These are phyloP conservation scores for Rhodeus uyekii DNA, from an alignment of 2,797 vertebrate genomes.

Conservation along the genomic window DNA sequence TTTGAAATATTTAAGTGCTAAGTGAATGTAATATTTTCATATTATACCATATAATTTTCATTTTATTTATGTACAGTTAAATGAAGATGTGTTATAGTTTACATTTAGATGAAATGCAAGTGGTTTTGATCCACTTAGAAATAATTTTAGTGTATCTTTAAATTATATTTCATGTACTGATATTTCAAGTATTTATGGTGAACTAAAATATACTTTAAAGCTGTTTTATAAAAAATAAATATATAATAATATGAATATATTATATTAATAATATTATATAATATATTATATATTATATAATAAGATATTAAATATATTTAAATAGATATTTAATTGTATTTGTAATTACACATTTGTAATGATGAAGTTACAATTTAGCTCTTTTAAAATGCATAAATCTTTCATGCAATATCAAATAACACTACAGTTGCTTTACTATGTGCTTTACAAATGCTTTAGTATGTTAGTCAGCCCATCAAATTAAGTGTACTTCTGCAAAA, in stretches of 20 bases:
- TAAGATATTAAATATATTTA: no score
- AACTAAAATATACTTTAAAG: not conserved
- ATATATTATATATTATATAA: no score
- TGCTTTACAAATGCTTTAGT: not conserved
- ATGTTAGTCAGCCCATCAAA: not conserved
- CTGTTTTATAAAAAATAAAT: no score
- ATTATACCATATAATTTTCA: no score
- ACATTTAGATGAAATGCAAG: not conserved
- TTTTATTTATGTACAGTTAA: not conserved
- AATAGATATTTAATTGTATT: no score
- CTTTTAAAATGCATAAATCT: not conserved
- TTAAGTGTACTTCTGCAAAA: not conserved
- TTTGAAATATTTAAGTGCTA: not conserved
- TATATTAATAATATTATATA: no score
- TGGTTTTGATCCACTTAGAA: not conserved
- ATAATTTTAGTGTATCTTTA: not conserved
- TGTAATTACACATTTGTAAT: not conserved
- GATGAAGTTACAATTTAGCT: not conserved
- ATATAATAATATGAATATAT: no score
- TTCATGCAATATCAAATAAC: not conserved
- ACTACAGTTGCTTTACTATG: no score
- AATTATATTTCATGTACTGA: not conserved
- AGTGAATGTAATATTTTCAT: not conserved
- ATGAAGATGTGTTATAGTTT: not conserved
- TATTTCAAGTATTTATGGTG: not conserved